Evolutionary conservation across 1,140 invertebrate genomes (phyloP).

Genomic region (Papilio helenus): DNA sequence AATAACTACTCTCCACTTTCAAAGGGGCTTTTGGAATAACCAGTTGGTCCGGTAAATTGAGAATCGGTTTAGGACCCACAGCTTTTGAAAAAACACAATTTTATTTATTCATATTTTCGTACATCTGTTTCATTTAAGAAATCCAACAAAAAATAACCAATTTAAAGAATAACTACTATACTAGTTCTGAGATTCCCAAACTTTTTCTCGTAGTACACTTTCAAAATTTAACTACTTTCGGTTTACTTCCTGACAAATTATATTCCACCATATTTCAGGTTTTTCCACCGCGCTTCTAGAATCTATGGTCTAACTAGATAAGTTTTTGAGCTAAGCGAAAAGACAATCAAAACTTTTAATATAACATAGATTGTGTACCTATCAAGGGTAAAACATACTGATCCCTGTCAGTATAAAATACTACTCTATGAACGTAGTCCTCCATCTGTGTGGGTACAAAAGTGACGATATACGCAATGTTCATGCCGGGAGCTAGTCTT

Average conservation of each 20-base stretch:
- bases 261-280: too few species aligned
- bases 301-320: too few species aligned
- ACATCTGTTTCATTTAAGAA: too few species aligned
- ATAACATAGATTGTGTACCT: constrained; percentile 40
- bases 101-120: too few species aligned
- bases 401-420: constrained; percentile 70
- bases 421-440: constrained; percentile 71
- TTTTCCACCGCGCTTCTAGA: too few species aligned
- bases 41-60: constrained; percentile 70
- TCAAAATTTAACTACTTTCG: too few species aligned
- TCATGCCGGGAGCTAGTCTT: constrained; percentile 73
- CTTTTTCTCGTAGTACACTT: too few species aligned
- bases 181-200: too few species aligned
- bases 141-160: constrained; percentile 13
- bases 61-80: constrained; percentile 69
- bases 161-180: too few species aligned
- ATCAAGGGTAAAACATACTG: constrained; percentile 71
- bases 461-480: constrained; percentile 63
- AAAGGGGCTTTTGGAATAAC: constrained; percentile 61
- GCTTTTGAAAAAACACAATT: constrained; percentile 44
- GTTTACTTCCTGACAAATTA: too few species aligned
- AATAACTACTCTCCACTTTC: constrained; percentile 64
- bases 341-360: too few species aligned
- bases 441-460: constrained; percentile 65
- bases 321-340: too few species aligned